Base-by-base conservation (phyloP, 1,140 invertebrate genomes). In the Lucilia cuprina region DNA sequence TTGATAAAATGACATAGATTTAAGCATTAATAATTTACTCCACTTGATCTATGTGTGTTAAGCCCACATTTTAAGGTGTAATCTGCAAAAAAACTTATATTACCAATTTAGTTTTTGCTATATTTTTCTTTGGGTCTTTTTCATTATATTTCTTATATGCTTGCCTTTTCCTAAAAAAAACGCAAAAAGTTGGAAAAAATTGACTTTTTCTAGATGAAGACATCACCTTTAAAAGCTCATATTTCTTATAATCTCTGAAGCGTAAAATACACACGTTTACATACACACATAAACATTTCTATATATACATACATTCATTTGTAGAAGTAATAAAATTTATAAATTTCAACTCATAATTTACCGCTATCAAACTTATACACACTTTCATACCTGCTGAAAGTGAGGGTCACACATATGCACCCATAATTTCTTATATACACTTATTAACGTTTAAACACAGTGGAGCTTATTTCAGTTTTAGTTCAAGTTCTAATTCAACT, bases 291-390 rank as follows among this genome's bases (percentile, higher is more conserved):
- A 14, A 2, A 60, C 50, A 60, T n/a, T 17, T 12, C 5, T 13
- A 60, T n/a, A 14, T 5, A n/a, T 17, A 14, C 7, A 8, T 60
- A n/a, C 14, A 60, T 60, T 60, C 7, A n/a, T 60, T 30, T 30
- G 25, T 30, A 30, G 49, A 19, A 10, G 41, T 78, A 78, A 78
- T 47, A n/a, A 7, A 78, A 78, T 78, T 19, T 47, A 78, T 47
- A 47, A 78, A 78, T 47, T 41, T 78, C 19, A 21, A 78, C 75
- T 78, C 75, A 78, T 78, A 78, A 78, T 78, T 78, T 78, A 78
- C 75, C 75, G 75, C 75, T 78, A 78, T 78, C 75, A 21, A 25
- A 70, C 35, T 10, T 14, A 74, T 30, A 13, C 70, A 74, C 8
- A 35, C 74, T 12, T 13, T 41, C 34, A 77, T 10, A 41, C 30